phyloP scores from a whole-genome alignment of 2,113 vertebrate species.

The Proterorhinus semilunaris region DNA sequence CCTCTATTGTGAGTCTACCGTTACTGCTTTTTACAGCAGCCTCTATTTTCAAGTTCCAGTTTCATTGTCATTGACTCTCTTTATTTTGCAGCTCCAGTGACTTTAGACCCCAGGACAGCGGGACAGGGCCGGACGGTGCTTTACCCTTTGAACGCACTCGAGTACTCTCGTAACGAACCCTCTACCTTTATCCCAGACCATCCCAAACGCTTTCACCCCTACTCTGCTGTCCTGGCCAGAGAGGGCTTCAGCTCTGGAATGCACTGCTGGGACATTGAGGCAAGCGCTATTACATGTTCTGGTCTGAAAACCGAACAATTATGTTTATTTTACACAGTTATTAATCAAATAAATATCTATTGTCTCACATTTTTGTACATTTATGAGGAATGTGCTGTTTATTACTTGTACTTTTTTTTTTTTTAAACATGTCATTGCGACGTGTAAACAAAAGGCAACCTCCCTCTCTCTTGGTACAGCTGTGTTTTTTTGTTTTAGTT shows the following conservation, averaged over 20 bases:
- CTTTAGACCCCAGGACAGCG: conserved; percentile 51
- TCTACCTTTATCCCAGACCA: conserved; percentile 3
- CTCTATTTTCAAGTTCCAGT: not conserved
- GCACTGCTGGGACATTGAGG: conserved; percentile 42
- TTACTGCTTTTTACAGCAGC: not conserved
- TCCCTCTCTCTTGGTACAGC: too few relatives aligned
- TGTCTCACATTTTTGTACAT: too few relatives aligned
- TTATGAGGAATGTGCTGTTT: too few relatives aligned
- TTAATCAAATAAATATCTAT: too few relatives aligned
- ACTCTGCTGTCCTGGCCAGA: conserved; percentile 25
- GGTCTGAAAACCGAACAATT: too few relatives aligned
- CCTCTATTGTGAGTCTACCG: conserved; percentile 47
- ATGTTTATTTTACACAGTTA: too few relatives aligned
- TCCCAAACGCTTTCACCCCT: conserved; percentile 30
- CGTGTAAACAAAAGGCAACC: too few relatives aligned
- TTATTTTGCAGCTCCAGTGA: conserved; percentile 42
- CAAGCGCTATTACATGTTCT: not conserved
- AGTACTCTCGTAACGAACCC: not conserved
- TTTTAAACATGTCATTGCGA: too few relatives aligned
- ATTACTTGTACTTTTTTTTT: too few relatives aligned
- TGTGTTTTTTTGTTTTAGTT: too few relatives aligned
- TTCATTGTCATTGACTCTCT: not conserved
- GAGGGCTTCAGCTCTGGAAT: conserved; percentile 38
- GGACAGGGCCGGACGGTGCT: not conserved
- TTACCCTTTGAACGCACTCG: conserved; percentile 25